Evolutionary conservation across 1,140 invertebrate genomes (phyloP).

Genomic region (Euborellia annulipes): DNA sequence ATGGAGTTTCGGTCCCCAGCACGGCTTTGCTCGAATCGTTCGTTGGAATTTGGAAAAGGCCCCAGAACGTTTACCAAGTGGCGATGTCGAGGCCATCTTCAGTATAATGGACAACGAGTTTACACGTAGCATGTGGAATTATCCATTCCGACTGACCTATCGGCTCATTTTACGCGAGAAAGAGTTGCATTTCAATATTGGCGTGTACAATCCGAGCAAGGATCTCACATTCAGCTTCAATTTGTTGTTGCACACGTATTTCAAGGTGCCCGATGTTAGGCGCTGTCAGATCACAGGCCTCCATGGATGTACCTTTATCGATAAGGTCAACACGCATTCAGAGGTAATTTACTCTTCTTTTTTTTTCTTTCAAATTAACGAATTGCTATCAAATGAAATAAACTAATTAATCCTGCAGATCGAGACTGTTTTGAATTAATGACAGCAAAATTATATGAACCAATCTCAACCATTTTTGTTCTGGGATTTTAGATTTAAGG

Average conservation of each 20-base stretch:
- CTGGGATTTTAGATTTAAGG: no score
- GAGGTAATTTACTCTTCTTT: no score
- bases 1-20: constrained; percentile 83
- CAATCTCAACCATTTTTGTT: no score
- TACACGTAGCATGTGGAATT: constrained; percentile 87
- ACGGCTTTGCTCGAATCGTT: constrained; percentile 83
- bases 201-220: constrained; percentile 81
- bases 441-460: no score
- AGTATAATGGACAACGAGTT: constrained; percentile 83
- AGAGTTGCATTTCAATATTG: constrained; percentile 81
- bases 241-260: constrained; percentile 83
- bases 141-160: constrained; percentile 74
- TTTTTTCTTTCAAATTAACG: no score
- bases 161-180: constrained; percentile 77
- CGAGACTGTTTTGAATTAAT: no score
- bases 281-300: constrained; percentile 80
- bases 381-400: no score
- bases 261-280: constrained; percentile 85
- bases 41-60: constrained; percentile 80
- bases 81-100: constrained; percentile 82
- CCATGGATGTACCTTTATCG: constrained; percentile 79
- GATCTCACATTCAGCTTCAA: constrained; percentile 83
- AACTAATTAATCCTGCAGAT: no score
- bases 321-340: constrained; percentile 50
- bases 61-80: constrained; percentile 68